A percentile compares a stretch with the other conserved stretches of the same genome.
Conservation (phyloP, 2,797 vertebrate genomes). For the Pipistrellus pipistrellus region DNA sequence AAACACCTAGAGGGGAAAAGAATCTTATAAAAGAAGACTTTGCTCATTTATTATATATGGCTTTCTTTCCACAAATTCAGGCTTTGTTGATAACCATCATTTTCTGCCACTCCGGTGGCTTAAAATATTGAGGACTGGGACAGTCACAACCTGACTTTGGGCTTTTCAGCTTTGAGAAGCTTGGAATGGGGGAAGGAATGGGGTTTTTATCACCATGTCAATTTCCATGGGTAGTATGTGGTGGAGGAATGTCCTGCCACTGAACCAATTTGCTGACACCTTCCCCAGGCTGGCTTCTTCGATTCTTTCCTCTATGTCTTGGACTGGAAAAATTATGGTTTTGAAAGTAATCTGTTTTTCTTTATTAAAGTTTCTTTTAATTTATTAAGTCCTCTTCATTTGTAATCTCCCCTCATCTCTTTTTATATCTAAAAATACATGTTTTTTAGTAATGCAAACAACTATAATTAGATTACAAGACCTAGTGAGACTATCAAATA, state of each 20-base stretch:
- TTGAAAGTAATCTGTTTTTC: background rate
- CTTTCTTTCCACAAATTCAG: background rate
- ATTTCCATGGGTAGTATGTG: background rate
- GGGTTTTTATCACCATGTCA: background rate
- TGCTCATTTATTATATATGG: background rate
- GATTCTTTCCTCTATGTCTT: background rate
- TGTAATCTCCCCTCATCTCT: background rate
- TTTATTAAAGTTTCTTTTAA: background rate
- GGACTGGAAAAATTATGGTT: background rate
- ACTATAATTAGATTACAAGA: background rate
- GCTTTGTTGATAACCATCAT: background rate
- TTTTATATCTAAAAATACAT: background rate
- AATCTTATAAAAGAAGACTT: background rate
- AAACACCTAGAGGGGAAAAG: background rate
- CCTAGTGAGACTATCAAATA: background rate
- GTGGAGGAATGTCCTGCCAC: background rate
- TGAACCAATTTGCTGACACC: background rate
- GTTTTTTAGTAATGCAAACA: background rate
- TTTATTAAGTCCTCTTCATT: background rate
- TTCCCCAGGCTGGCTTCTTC: background rate
- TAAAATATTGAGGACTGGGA: background rate
- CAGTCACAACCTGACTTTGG: background rate
- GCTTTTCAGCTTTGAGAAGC: background rate
- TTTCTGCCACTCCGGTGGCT: background rate
- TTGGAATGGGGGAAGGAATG: background rate